A percentile compares a stretch with the other conserved stretches of the same genome.
phyloP scores from a whole-genome alignment of 2,888 invertebrate genomes.

The Helleia helle region DNA sequence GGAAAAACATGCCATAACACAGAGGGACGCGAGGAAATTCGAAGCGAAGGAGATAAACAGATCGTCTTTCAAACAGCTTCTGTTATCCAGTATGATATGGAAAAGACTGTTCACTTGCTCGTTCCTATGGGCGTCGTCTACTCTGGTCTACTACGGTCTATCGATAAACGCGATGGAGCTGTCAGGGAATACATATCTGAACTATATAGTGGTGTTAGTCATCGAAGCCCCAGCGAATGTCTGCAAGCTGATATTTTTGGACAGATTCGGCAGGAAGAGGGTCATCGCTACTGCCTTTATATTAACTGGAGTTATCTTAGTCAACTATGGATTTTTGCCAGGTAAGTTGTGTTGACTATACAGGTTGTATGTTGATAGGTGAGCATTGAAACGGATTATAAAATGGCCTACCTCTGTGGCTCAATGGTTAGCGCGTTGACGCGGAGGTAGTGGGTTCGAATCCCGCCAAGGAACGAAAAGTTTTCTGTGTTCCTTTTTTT shows the following conservation, averaged over 20 bases:
- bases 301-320: constrained; percentile 76
- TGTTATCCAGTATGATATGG: constrained; percentile 68
- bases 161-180: constrained; percentile 84
- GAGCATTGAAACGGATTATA: no score
- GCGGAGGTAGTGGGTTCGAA: no score
- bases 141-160: constrained; percentile 86
- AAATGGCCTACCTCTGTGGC: no score
- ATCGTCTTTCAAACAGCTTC: constrained; percentile 50
- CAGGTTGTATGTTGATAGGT: no score
- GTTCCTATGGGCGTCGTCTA: constrained; percentile 84
- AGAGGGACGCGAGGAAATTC: constrained; percentile 51
- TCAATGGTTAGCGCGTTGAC: no score
- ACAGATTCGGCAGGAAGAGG: constrained; percentile 77
- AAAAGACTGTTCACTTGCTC: constrained; percentile 78
- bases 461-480: no score
- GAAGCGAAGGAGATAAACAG: constrained; percentile 45
- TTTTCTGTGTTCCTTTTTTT: no score
- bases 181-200: constrained; percentile 83
- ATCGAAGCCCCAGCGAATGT: constrained; percentile 86
- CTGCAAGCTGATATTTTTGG: constrained; percentile 76
- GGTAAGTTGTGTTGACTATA: constrained; percentile 52
- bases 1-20: constrained; percentile 54
- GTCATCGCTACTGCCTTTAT: constrained; percentile 77
- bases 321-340: constrained; percentile 76
- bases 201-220: constrained; percentile 78